Conservation (phyloP, 2,797 vertebrate genomes). For the Tamandua tetradactyla region DNA sequence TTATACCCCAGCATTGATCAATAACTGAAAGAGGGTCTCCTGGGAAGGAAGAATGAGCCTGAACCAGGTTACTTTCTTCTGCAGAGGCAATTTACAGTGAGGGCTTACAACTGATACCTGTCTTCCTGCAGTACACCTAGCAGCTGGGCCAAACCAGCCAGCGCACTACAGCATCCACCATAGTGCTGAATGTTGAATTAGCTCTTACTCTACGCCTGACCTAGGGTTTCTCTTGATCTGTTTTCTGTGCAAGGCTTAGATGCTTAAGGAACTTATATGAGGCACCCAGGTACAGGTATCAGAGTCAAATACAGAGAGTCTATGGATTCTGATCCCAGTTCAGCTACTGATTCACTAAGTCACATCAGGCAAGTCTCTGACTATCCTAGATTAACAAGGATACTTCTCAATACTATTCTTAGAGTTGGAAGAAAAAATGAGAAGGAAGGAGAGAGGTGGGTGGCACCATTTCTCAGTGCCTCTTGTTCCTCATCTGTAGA, state of each 20-base stretch:
- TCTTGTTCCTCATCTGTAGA: too few relatives aligned
- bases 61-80: background rate
- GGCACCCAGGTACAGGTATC: background rate
- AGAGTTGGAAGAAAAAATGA: too few relatives aligned
- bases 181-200: background rate
- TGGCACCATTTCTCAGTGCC: too few relatives aligned
- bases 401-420: too few relatives aligned
- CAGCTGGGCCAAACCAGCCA: background rate
- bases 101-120: background rate
- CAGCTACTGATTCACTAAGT: background rate
- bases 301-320: background rate
- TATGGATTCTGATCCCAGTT: background rate
- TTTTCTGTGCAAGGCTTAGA: background rate
- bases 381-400: too few relatives aligned
- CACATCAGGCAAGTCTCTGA: too few relatives aligned
- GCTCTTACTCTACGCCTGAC: background rate
- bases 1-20: background rate
- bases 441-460: too few relatives aligned
- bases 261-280: slow-evolving; percentile 14
- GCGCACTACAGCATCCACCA: too few relatives aligned
- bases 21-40: background rate
- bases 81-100: background rate
- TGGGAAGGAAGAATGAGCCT: background rate
- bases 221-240: too few relatives aligned
- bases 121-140: background rate